These are phyloP conservation scores for Penaeus vannamei DNA, from an alignment of 1,140 invertebrate species.

Conservation along the genomic window DNA sequence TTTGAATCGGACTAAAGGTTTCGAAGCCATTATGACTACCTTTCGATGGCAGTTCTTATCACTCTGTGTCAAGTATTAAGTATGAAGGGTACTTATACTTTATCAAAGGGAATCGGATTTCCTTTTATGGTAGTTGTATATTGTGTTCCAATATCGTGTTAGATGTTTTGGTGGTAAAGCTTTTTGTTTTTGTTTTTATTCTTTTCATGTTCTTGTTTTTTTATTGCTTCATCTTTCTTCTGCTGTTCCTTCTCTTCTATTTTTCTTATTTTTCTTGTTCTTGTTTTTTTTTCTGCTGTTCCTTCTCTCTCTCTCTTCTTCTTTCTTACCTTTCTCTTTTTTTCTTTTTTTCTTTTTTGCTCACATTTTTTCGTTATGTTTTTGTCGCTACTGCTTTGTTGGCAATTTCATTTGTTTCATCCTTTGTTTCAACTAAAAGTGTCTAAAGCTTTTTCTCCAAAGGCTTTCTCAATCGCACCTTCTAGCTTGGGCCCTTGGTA, in stretches of 20 bases:
- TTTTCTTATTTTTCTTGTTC: background rate
- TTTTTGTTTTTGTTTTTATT: background rate
- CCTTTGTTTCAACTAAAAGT: background rate
- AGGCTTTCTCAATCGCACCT: no score
- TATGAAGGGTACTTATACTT: no score
- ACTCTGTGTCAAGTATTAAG: no score
- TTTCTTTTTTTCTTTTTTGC: background rate
- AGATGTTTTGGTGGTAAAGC: no score
- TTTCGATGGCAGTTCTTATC: background rate
- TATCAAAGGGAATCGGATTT: no score
- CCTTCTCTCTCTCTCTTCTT: background rate
- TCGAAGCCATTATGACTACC: slow-evolving; percentile 41
- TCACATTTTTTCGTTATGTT: no score
- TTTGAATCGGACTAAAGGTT: background rate
- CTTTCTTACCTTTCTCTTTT: background rate
- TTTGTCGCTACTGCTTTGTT: background rate
- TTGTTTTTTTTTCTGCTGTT: no score
- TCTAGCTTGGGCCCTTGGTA: no score
- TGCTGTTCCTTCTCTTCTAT: background rate
- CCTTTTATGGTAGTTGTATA: no score
- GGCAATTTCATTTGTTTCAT: background rate
- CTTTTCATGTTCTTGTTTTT: background rate
- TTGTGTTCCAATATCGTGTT: no score
- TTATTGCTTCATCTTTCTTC: background rate
- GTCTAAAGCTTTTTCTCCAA: no score